Base-by-base conservation (phyloP, 2,888 invertebrate genomes). In the Lepidochitona cinerea region DNA sequence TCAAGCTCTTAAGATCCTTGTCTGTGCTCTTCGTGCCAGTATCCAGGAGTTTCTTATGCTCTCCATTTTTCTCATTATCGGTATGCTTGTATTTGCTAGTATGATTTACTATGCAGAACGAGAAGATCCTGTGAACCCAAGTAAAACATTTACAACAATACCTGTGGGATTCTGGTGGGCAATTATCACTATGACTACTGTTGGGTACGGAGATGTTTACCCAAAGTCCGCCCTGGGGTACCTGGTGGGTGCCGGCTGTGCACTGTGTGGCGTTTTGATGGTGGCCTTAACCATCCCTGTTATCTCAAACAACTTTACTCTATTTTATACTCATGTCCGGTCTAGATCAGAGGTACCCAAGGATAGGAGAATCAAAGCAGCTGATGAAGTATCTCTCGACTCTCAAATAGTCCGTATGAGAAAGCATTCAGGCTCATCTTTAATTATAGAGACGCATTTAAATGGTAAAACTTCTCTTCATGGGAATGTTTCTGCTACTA, bases 91-190 rank as follows among this genome's bases (percentile, higher is more conserved):
- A 23, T 90, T 90, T 77, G 87, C 89, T 59, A 88, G 89, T n/a
- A 85, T 90, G 83, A 88, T 89, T 68, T 90, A 88, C 85, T 90
- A 89, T 79, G 88, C 90, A 71, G 90, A 90, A 79, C 71, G 90
- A 73, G 86, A 89, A 73, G 87, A 86, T 70, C 80, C 82, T 26
- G 72, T 79, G 6, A 83, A 75, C 35, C 83, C 82, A 1, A 81
- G 82, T 49, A 81, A 82, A 36, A 77, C 78, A 35, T 90, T 90
- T 80, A 83, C 81, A 49, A 90, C 89, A 36, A 91, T 91, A 73
- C 91, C 89, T 6, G 83, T 88, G 33, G 90, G 90, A 4, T 88
- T 91, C 77, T 92, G 91, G 91, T 92, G 90, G 90, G 90, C 90
- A 3, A 87, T 91, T 59, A 89, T 90, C 76, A 89, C 90, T 76